phyloP scores from a whole-genome alignment of 2,113 vertebrate species.

The Trogon surrucura region DNA sequence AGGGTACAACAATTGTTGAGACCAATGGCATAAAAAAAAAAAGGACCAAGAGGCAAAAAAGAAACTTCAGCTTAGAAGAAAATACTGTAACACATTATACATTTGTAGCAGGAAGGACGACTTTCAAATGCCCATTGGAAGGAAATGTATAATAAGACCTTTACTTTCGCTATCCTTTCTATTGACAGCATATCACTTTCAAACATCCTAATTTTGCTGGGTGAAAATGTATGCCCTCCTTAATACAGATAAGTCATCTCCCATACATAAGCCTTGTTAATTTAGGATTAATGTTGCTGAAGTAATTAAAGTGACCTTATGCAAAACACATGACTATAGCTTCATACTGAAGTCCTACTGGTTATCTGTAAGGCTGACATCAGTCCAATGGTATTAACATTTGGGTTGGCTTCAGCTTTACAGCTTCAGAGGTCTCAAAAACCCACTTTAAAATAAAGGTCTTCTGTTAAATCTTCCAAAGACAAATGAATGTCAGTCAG shows the following conservation, averaged over 20 bases:
- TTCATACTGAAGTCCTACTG: not conserved
- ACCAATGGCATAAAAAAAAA: not conserved
- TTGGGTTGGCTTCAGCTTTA: not conserved
- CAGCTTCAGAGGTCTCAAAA: slow-evolving; percentile 34
- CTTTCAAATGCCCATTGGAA: slow-evolving; percentile 30
- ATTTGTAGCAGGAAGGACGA: not conserved
- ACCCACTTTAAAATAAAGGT: not conserved
- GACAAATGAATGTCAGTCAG: not conserved
- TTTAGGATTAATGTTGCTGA: slow-evolving; percentile 59
- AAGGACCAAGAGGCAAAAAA: not conserved
- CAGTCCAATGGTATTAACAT: slow-evolving; percentile 1
- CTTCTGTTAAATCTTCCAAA: slow-evolving; percentile 3
- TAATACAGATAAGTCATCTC: slow-evolving; percentile 22
- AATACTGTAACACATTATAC: not conserved
- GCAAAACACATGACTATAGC: not conserved
- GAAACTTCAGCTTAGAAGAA: not conserved
- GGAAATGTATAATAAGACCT: not conserved
- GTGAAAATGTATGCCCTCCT: slow-evolving; percentile 8
- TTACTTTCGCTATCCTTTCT: not conserved
- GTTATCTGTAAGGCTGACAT: slow-evolving; percentile 11
- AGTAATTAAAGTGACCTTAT: slow-evolving; percentile 63
- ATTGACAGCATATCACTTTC: slow-evolving; percentile 33
- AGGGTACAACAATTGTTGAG: not conserved
- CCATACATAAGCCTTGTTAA: slow-evolving; percentile 40
- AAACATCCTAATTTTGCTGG: slow-evolving; percentile 23